phyloP scores from a whole-genome alignment of 2,888 invertebrate species.

The Mimumesa dahlbomi region DNA sequence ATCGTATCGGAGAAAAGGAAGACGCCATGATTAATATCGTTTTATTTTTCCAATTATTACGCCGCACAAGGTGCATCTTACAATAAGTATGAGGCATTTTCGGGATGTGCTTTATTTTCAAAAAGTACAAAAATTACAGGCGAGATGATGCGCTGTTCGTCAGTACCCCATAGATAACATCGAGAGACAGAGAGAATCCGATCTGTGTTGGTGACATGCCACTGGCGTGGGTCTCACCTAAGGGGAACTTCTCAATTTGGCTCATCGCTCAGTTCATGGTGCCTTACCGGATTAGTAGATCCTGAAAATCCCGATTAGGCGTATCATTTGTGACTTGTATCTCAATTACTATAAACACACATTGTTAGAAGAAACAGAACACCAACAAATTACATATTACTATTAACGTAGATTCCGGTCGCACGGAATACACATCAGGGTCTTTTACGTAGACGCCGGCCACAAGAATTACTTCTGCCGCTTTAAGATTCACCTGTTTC shows the following conservation, averaged over 20 bases:
- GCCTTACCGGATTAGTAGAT: slow-evolving; percentile 73
- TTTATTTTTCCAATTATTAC: slow-evolving; percentile 27
- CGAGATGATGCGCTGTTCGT: slow-evolving; percentile 41
- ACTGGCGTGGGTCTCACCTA: slow-evolving; percentile 55
- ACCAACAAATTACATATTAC: slow-evolving; percentile 3
- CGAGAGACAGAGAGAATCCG: slow-evolving; percentile 38
- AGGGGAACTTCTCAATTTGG: slow-evolving; percentile 62
- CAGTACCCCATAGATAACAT: slow-evolving; percentile 35
- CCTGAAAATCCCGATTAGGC: slow-evolving; percentile 76
- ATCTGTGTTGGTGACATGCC: slow-evolving; percentile 51
- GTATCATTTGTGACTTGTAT: slow-evolving; percentile 64
- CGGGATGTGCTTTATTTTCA: slow-evolving; percentile 63
- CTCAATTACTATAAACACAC: slow-evolving; percentile 35
- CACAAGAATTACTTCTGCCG: neutral
- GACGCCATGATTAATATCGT: slow-evolving; percentile 16
- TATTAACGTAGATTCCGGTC: neutral
- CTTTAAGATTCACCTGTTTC: neutral
- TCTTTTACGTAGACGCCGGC: slow-evolving; percentile 1
- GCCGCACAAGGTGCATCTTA: slow-evolving; percentile 33
- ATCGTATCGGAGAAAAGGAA: slow-evolving; percentile 12
- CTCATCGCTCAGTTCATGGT: slow-evolving; percentile 71
- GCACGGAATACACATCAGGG: neutral
- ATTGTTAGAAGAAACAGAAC: slow-evolving; percentile 25
- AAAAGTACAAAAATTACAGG: slow-evolving; percentile 70
- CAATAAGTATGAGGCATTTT: slow-evolving; percentile 55